Percentiles rank a stretch among this genome's conserved stretches.
Evolutionary conservation across 2,113 vertebrate genomes (phyloP).

Genomic region (Psittacus erithacus): DNA sequence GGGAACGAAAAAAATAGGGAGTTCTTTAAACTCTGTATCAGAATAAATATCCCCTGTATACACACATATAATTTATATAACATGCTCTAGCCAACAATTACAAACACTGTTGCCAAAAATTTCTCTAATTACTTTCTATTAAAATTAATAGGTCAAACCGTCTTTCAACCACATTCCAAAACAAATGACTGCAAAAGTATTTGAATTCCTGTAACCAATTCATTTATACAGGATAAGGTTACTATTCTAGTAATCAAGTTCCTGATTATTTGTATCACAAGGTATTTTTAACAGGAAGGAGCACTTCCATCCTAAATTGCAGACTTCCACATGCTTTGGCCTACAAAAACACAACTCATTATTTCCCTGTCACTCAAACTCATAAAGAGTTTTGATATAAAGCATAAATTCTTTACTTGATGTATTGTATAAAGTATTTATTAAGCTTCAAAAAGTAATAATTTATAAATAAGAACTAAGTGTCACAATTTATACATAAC

Average conservation of each 20-base stretch:
- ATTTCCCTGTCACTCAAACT: background rate
- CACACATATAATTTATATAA: background rate
- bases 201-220: background rate
- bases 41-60: background rate
- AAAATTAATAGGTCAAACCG: background rate
- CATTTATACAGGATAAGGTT: background rate
- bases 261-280: background rate
- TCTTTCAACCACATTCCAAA: background rate
- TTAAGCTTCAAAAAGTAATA: background rate
- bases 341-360: background rate
- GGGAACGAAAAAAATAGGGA: slow-evolving; percentile 6
- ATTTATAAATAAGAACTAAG: background rate
- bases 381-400: background rate
- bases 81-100: background rate
- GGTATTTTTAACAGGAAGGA: background rate
- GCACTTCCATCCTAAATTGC: background rate
- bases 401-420: background rate
- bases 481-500: background rate
- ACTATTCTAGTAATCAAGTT: background rate
- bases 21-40: background rate
- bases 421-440: background rate
- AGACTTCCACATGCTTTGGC: background rate
- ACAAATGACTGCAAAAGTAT: background rate
- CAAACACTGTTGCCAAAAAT: background rate
- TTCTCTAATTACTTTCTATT: background rate